Base-by-base conservation (phyloP, 2,888 invertebrate genomes). In the Tryphoninae sp. region DNA sequence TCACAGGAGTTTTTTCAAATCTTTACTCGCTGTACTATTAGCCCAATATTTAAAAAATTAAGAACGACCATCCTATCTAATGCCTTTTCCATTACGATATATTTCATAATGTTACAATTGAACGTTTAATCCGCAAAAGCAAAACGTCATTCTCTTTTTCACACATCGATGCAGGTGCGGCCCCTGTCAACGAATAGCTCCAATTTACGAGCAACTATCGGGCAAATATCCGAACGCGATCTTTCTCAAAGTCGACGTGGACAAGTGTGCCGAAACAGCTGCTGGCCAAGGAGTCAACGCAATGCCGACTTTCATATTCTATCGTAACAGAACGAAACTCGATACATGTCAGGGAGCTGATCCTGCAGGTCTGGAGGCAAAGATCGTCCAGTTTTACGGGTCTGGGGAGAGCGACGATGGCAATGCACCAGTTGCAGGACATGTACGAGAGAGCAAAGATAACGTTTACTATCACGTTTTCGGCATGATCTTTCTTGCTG, bases 301-400 rank as follows among this genome's bases (percentile, higher is more conserved):
- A 0, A 99, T 99, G 98, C 99, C 99, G 26, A 99, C 99, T 0
- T 99, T 99, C 90, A 95, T 98, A 86, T 98, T 99, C 90, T 99
- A 97, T 92, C 95, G 96, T 86, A 98, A 97, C 91, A 94, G 95
- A 94, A 94, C 95, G n/a, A 96, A 96, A 92, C 94, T 99, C 88
- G 98, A 97, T 90, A 93, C 95, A 55, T 93, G 98, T 86, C 96
- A 97, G 93, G 99, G 99, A 11, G 98, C 98, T 0, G 97, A 99
- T 92, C 94, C 97, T 0, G 92, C 93, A 8, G 94, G 95, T 0
- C 92, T 99, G 78, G 98, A 99, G 92, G 95, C 94, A 59, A 98
- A 98, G 94, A 97, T 99, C 80, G 95, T 96, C 89, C 97, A 98
- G 90, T 96, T 96, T 89, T 96, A 97, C 91, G 95, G 95, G 45